Evolutionary conservation across 2,888 invertebrate genomes (phyloP).

Genomic region (Cacoxenus indagator): DNA sequence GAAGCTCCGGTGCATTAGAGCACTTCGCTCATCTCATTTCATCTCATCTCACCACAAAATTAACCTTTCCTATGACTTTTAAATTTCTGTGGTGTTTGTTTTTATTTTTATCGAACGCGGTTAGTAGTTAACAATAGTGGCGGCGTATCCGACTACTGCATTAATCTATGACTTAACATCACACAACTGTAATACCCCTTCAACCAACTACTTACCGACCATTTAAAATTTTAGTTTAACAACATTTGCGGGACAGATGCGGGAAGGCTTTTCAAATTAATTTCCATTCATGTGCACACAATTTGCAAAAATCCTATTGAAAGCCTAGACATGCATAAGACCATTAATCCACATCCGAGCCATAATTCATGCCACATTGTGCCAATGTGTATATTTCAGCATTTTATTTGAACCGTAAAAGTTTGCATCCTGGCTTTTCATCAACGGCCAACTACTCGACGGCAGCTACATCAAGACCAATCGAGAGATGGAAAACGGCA

Average conservation of each 20-base stretch:
- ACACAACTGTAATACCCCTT: too few relatives aligned
- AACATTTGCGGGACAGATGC: not conserved
- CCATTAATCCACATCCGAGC: slow-evolving; percentile 64
- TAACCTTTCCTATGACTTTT: too few relatives aligned
- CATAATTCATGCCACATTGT: slow-evolving; percentile 65
- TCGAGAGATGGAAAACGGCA: not conserved
- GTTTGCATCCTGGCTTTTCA: slow-evolving; percentile 63
- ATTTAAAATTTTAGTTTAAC: too few relatives aligned
- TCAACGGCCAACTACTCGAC: slow-evolving; percentile 44
- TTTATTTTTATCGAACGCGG: too few relatives aligned
- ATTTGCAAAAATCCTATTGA: slow-evolving; percentile 12
- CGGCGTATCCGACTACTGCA: too few relatives aligned
- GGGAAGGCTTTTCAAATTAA: not conserved
- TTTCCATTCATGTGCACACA: not conserved
- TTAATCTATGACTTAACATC: too few relatives aligned
- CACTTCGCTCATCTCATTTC: too few relatives aligned
- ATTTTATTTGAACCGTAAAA: slow-evolving; percentile 64
- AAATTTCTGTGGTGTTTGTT: too few relatives aligned
- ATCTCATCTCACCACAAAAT: too few relatives aligned
- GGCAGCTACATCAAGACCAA: not conserved
- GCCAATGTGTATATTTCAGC: slow-evolving; percentile 60
- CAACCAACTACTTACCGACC: too few relatives aligned
- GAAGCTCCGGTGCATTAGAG: too few relatives aligned
- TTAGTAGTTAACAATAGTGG: too few relatives aligned
- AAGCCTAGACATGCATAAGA: slow-evolving; percentile 24